Conservation (phyloP, 2,113 vertebrate genomes). For the Piaya cayana region DNA sequence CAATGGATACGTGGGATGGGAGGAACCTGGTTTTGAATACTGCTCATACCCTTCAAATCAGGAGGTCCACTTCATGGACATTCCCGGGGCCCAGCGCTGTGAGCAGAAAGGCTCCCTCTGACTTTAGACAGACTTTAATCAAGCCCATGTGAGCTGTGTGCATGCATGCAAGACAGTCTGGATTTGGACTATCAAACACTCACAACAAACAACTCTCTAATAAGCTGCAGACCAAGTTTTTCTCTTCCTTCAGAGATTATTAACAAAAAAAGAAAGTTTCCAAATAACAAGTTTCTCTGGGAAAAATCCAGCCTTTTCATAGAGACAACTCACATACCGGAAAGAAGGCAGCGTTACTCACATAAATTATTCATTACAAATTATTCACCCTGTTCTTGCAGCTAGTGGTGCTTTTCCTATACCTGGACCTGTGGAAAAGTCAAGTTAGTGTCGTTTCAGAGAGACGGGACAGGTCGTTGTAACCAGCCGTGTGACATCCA, state of each 20-base stretch:
- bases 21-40: neutral
- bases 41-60: neutral
- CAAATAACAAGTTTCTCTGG: neutral
- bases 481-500: neutral
- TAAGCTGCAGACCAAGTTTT: conserved; percentile 4
- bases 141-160: neutral
- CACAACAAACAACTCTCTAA: conserved; percentile 13
- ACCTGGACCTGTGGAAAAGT: neutral
- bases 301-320: neutral
- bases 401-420: neutral
- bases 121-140: neutral
- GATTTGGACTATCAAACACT: neutral
- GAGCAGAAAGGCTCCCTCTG: neutral
- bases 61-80: neutral
- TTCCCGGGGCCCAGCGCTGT: neutral
- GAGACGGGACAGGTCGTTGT: fast-evolving
- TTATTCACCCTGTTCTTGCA: neutral
- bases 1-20: neutral
- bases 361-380: neutral
- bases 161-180: neutral
- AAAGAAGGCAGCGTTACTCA: neutral
- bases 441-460: neutral
- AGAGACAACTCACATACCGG: neutral
- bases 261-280: neutral
- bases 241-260: neutral